These are phyloP conservation scores for Ommatoiulus sabulosus DNA, from an alignment of 2,888 invertebrate genomes.

Conservation along the genomic window DNA sequence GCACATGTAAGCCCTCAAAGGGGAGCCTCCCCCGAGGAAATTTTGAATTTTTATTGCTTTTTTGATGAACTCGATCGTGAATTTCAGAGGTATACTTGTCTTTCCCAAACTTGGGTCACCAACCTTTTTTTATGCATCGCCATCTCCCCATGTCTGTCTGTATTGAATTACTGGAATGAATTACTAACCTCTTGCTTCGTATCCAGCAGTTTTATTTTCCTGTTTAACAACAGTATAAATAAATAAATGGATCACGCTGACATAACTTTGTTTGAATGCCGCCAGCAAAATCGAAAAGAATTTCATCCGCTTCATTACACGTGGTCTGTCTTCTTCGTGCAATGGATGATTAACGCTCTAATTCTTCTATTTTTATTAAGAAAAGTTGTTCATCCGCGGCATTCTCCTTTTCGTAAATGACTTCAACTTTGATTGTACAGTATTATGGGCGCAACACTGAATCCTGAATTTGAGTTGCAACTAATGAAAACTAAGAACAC, in stretches of 20 bases:
- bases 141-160: background rate
- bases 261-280: background rate
- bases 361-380: too few relatives aligned
- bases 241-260: conserved; percentile 1
- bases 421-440: too few relatives aligned
- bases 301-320: background rate
- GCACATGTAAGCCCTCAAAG: background rate
- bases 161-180: conserved; percentile 38
- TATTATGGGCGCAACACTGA: too few relatives aligned
- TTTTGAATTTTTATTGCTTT: conserved; percentile 44
- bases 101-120: background rate
- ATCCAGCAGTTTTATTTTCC: conserved; percentile 18
- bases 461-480: too few relatives aligned
- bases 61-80: conserved; percentile 32
- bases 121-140: background rate
- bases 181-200: conserved; percentile 9
- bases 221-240: conserved; percentile 34
- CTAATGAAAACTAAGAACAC: too few relatives aligned
- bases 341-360: too few relatives aligned
- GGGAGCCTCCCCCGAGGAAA: conserved; percentile 11
- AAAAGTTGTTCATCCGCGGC: too few relatives aligned
- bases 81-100: background rate
- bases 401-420: too few relatives aligned
- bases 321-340: background rate
- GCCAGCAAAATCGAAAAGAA: background rate